Base-by-base conservation (phyloP, 1,140 invertebrate species). In the Nymphalis io region DNA sequence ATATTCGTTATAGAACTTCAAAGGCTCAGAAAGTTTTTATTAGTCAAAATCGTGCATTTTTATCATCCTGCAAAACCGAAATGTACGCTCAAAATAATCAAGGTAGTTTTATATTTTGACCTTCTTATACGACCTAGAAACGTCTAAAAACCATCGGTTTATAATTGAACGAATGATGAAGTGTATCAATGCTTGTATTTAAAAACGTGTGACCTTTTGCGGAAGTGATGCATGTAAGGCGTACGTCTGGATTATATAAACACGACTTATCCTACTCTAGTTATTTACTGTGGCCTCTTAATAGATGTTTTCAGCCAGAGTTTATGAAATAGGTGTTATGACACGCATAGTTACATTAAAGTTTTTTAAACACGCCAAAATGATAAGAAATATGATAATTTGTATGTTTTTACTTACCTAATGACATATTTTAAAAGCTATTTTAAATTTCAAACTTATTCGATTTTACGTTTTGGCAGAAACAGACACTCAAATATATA, bases 1-100 rank as follows among this genome's bases (percentile, higher is more conserved):
- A 48, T 59, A 66, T 70, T 74, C 71, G 40, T 51, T 58, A 59
- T 44, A 51, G n/a, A 42, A 75, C 81, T 77, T 85, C 81, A 85
- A 85, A 87, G 76, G 63, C 20, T 48, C 72, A 66, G 74, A 76
- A 79, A 42, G 66, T 73, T 82, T 76, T 84, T 84, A 80, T 77
- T 75, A 74, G 70, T 70, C 69, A 64, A 83, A 83, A 84, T 79
- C 44, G 60, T 81, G 78, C 76, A 79, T 23, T 81, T 81, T 82
- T 79, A 81, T 80, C 73, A 70, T 77, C 67, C 55, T 63, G 44
- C 60, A n/a, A 51, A 61, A 78, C 73, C 63, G 68, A 74, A 79
- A 81, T 78, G 76, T 77, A 79, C 76, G 73, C 72, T 76, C 78
- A 72, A 81, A 86, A 84, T 81, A 69, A 83, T 86, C 79, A 81